Conservation (phyloP, 2,888 invertebrate species). For the Gnatocerus cornutus region DNA sequence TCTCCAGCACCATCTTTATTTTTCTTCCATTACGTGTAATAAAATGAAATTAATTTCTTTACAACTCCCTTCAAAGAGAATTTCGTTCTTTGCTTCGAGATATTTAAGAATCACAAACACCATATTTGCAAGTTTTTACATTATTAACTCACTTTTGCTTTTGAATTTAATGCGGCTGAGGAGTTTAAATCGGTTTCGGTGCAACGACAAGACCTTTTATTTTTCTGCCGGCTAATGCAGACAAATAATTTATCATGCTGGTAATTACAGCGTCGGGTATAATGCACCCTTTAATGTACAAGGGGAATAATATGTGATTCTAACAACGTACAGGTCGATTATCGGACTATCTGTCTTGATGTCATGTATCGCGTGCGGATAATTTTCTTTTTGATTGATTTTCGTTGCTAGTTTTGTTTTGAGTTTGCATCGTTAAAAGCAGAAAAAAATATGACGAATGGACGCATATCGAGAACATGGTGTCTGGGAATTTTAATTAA, state of each 20-base stretch:
- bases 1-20: slow-evolving; percentile 20
- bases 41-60: slow-evolving; percentile 37
- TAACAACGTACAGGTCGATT: not conserved
- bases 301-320: not conserved
- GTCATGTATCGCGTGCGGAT: slow-evolving; percentile 3
- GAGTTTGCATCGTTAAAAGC: slow-evolving; percentile 8
- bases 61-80: slow-evolving; percentile 19
- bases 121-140: slow-evolving; percentile 18
- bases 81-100: slow-evolving; percentile 19
- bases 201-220: not conserved
- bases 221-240: not conserved
- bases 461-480: not conserved
- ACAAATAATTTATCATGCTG: not conserved
- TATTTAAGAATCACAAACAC: slow-evolving; percentile 34
- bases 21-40: slow-evolving; percentile 32
- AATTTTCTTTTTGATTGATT: slow-evolving; percentile 11
- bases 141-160: slow-evolving; percentile 5
- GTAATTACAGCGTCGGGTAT: not conserved
- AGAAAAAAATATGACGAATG: not conserved
- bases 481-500: slow-evolving; percentile 4
- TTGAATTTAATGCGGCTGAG: slow-evolving; percentile 5
- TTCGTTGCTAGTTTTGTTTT: slow-evolving; percentile 2
- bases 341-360: not conserved
- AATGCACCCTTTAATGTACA: not conserved
- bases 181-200: not conserved